Evolutionary conservation across 2,888 invertebrate genomes (phyloP), one percentile per base, ranked within the genome.

Genomic region (Mesochorus sp.): DNA sequence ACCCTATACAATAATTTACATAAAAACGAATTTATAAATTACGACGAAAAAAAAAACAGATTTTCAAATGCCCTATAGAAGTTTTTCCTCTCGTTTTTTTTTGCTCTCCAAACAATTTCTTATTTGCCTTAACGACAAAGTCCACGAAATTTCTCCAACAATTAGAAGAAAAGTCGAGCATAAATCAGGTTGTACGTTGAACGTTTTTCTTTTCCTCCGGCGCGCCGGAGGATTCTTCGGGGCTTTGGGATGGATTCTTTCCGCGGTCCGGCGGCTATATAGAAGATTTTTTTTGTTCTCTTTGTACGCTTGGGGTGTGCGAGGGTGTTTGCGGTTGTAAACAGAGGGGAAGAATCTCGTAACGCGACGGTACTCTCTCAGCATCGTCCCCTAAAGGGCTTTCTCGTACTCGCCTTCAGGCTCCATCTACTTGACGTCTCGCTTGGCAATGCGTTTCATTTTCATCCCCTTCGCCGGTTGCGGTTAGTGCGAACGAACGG

Each of bases 361-460:
- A 37, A 64, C 26, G 10, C 24, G n/a, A n/a, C 14, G 3, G 31
- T 10, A 8, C 10, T 4, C 42, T 6, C 66, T 28, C 31, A 14
- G 3, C 62, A 37, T 49, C 12, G n/a, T 42, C 31, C 28, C 64
- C 51, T 57, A 37, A 37, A 44, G 55, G n/a, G 14, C 51, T 12
- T 26, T 47, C 24, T 6, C 47, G 24, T 14, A 31, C 75, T 37
- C 73, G 19, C 53, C 21, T 47, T 64, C 67, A 4, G 19, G 78
- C 47, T 28, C 78, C 59, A 78, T 57, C 78, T 28, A 74, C 62
- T 44, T 37, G 62, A 51, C 73, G 57, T 73, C 68, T 37, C 53
- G 37, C 64, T 44, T 44, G 74, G 74, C 78, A 66, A 70, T 78
- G 78, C 74, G 64, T 78, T 78, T 78, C 78, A 78, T 78, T 78